Evolutionary conservation across 1,140 invertebrate species (phyloP), one percentile per base, ranked within the genome.

Genomic region (Kradibia gibbosae): DNA sequence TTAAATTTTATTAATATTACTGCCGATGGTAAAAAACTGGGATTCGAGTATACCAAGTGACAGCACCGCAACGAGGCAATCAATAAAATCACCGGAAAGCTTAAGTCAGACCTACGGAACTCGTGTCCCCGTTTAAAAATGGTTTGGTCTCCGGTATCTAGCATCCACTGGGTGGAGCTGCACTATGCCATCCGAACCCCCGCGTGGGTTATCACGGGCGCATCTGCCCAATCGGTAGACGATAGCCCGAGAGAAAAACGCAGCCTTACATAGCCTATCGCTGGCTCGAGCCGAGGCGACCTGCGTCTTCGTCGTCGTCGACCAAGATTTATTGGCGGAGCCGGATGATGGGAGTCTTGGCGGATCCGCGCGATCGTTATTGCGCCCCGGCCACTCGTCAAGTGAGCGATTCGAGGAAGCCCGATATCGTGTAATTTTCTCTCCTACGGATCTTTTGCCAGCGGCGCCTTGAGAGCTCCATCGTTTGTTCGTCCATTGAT

Each of bases 381-480:
- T 65, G 36, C 60, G 60, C 60, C 31, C 28, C 28, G 57, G 31
- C 20, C 28, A 25, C 57, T 34, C 17, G 57, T 28, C 7, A 62
- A 62, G 25, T 34, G 57, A 31, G 28, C 57, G 15, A 62, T 62
- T 62, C 57, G 57, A 62, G 8, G 57, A 62, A 62, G n/a, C 57
- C 5, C 10, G 10, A 62, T 62, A 34, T 65, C 60, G 8, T 4
- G 3, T 65, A 36, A 36, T 65, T 65, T 36, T n/a, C 13, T 34
- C 31, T 17, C 13, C n/a, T n/a, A n/a, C 22, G 50, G 50, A 53
- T 53, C 50, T 20, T 53, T 17, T 11, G 22, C 10, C 15, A 22
- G 20, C 50, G 50, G 50, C 3, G 50, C 50, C 50, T 11, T 20
- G 50, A 53, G 13, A 3, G 15, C 50, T 65, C 4, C 5, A 1